phyloP scores from a whole-genome alignment of 2,797 vertebrate species.

The Melanotaenia pygmaea region DNA sequence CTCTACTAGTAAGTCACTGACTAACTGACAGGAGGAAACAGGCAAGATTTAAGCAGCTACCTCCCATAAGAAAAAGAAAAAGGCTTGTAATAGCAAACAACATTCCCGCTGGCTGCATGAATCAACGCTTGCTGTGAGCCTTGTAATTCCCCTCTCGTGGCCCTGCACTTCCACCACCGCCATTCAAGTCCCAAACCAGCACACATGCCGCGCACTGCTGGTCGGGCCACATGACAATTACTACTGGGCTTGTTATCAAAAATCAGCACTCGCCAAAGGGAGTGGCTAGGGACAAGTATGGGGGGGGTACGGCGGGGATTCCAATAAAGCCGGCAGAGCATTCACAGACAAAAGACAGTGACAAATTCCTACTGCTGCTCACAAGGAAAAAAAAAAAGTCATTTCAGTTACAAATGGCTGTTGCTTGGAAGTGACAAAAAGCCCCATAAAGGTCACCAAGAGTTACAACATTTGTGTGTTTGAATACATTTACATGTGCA shows the following conservation, averaged over 20 bases:
- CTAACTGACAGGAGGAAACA: slow-evolving; percentile 48
- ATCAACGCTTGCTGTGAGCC: slow-evolving; percentile 67
- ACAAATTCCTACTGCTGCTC: slow-evolving; percentile 52
- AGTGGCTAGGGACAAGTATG: slow-evolving; percentile 42
- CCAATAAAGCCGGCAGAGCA: slow-evolving; percentile 61
- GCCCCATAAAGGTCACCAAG: slow-evolving; percentile 58
- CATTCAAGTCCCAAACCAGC: slow-evolving; percentile 68
- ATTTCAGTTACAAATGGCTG: slow-evolving; percentile 66
- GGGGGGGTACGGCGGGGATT: slow-evolving; percentile 21
- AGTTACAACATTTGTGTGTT: slow-evolving; percentile 22
- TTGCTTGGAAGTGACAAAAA: slow-evolving; percentile 31
- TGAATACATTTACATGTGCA: slow-evolving; percentile 18
- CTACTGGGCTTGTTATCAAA: slow-evolving; percentile 79
- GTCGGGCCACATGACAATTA: slow-evolving; percentile 75
- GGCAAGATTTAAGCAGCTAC: slow-evolving; percentile 24
- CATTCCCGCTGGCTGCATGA: slow-evolving; percentile 73
- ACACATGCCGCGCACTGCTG: slow-evolving; percentile 61
- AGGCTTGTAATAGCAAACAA: slow-evolving; percentile 63
- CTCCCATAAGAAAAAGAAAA: slow-evolving; percentile 48
- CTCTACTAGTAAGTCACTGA: slow-evolving; percentile 37
- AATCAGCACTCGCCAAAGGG: slow-evolving; percentile 66
- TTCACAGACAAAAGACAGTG: slow-evolving; percentile 63
- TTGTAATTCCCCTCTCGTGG: slow-evolving; percentile 47
- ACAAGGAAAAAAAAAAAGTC: slow-evolving; percentile 49
- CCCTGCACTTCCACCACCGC: slow-evolving; percentile 55